A percentile compares a stretch with the other conserved stretches of the same genome.
phyloP scores from a whole-genome alignment of 2,113 vertebrate genomes.

The Dasyornis broadbenti region DNA sequence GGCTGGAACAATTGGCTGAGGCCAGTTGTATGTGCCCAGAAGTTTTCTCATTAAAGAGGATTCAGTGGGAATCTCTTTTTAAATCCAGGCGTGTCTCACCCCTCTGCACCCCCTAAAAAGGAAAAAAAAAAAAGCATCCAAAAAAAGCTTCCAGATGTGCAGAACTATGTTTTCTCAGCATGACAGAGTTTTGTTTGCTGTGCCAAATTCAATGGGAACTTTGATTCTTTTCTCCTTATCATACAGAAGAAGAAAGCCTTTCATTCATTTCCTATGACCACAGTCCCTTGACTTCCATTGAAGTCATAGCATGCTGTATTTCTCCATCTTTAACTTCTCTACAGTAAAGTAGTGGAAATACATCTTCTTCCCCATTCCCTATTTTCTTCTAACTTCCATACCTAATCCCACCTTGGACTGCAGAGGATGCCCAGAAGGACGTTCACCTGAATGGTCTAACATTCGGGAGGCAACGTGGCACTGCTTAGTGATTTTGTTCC shows the following conservation, averaged over 20 bases:
- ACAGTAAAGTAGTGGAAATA: not conserved
- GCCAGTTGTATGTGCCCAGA: not conserved
- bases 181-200: not conserved
- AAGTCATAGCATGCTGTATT: not conserved
- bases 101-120: too few relatives aligned
- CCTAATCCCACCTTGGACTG: not conserved
- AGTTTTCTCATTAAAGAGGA: not conserved
- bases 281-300: not conserved
- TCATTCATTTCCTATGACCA: not conserved
- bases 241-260: not conserved
- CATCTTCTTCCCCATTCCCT: not conserved
- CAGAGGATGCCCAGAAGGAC: not conserved
- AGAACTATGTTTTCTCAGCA: not conserved
- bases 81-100: not conserved
- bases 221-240: not conserved
- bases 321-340: not conserved
- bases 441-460: not conserved
- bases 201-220: not conserved
- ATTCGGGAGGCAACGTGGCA: not conserved
- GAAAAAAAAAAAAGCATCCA: not conserved
- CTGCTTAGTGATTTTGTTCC: not conserved
- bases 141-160: not conserved
- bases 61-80: not conserved
- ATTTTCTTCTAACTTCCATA: not conserved
- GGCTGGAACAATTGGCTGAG: fast-evolving